Conservation (phyloP, 2,888 invertebrate genomes). For the Mechanitis messenoides region DNA sequence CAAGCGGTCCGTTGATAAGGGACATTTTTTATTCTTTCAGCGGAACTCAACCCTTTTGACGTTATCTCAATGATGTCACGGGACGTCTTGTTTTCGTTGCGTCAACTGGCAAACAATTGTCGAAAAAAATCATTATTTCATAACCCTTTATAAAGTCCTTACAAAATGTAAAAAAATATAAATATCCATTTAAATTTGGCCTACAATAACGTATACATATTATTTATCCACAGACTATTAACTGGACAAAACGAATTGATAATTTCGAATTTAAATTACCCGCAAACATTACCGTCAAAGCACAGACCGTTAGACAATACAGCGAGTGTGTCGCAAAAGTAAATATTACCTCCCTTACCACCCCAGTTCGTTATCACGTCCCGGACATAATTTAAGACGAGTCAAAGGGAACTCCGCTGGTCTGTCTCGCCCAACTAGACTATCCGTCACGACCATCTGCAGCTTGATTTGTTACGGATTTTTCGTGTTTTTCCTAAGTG, state of each 20-base stretch:
- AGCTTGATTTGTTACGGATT: conserved; percentile 33
- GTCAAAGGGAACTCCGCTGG: conserved; percentile 40
- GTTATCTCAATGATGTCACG: conserved; percentile 66
- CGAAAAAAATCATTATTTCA: conserved; percentile 21
- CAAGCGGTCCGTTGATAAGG: conserved; percentile 50
- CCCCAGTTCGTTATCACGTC: conserved; percentile 64
- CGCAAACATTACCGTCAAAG: conserved; percentile 22
- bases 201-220: too few species aligned
- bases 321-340: conserved; percentile 48
- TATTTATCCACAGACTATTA: not conserved
- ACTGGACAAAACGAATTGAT: not conserved
- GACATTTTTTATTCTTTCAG: conserved; percentile 47
- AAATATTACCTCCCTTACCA: conserved; percentile 35
- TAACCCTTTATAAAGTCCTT: not conserved
- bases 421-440: conserved; percentile 23
- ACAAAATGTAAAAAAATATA: not conserved
- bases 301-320: conserved; percentile 40
- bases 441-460: conserved; percentile 37
- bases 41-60: conserved; percentile 70
- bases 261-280: conserved; percentile 14
- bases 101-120: conserved; percentile 41
- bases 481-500: conserved; percentile 27
- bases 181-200: too few species aligned
- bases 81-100: conserved; percentile 53
- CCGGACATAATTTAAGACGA: conserved; percentile 71